Evolutionary conservation across 2,888 invertebrate genomes (phyloP), one percentile per base, ranked within the genome.

Genomic region (Copidosoma aretas): DNA sequence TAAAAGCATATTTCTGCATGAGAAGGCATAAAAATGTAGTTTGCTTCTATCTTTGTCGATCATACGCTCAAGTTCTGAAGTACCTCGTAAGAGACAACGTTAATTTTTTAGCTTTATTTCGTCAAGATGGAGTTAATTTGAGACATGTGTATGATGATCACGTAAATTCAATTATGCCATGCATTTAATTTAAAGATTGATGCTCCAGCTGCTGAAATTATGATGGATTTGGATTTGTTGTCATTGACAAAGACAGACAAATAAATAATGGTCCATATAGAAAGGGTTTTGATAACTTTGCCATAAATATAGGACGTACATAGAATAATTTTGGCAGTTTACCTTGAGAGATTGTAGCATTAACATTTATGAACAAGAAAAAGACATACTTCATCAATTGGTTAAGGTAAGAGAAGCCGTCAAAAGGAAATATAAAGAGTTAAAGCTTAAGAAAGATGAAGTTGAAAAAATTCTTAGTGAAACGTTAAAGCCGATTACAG

Each of bases 51-150:
- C 3, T 32, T 32, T 32, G 32, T 32, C 32, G 8, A 8, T 32
- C 32, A 32, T 32, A 8, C 8, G 32, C 3, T 32, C 32, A 32
- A 32, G 32, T 32, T 65, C 80, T 80, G 8, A 82, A 83, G 74
- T 80, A 82, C 66, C 71, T 81, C 21, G 74, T 83, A 39, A 71
- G 81, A 25, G 82, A 83, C 71, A 82, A 83, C 74, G 72, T 76
- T 10, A 83, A 83, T 72, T 71, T 81, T 17, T 43, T 82, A 14
- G 70, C 82, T n/a, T 19, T 81, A 84, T n/a, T n/a, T n/a, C n/a
- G n/a, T n/a, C n/a, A n/a, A n/a, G n/a, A n/a, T 75, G 75, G 75
- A 60, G 69, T 75, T 39, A 82, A 82, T 75, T 67, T 82, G 56
- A 77, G 74, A 66, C 81, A 82, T 68, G 71, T 78, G 43, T 71